Evolutionary conservation across 2,888 invertebrate genomes (phyloP).

Genomic region (Dolomedes plantarius): DNA sequence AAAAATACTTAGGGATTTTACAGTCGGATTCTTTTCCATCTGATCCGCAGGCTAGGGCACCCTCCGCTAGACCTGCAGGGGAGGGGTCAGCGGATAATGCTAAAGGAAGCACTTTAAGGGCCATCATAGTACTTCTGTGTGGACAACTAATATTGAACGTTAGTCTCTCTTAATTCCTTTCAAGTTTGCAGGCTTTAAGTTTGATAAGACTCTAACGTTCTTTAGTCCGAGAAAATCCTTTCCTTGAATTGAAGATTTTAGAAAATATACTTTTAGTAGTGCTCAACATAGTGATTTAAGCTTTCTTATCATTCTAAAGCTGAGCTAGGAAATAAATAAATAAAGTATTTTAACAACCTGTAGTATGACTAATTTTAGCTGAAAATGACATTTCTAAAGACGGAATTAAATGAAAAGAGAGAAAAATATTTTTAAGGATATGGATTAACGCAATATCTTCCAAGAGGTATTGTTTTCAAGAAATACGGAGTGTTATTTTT

Average conservation of each 20-base stretch:
- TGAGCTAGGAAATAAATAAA: not conserved
- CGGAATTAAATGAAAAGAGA: too few relatives aligned
- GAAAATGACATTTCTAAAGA: too few relatives aligned
- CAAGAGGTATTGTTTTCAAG: too few relatives aligned
- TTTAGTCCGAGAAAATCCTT: not conserved
- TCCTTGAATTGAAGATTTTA: not conserved
- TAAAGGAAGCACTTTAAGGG: conserved; percentile 36
- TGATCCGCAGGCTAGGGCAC: conserved; percentile 34
- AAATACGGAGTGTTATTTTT: too few relatives aligned
- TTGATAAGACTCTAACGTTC: not conserved
- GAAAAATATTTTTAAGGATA: too few relatives aligned
- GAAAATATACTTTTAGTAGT: conserved; percentile 8
- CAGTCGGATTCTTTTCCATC: conserved; percentile 20
- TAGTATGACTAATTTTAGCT: too few relatives aligned
- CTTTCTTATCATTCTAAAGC: not conserved
- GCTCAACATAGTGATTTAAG: not conserved
- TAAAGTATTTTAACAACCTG: not conserved
- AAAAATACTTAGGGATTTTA: conserved; percentile 56
- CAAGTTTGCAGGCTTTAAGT: not conserved
- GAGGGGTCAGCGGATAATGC: conserved; percentile 54
- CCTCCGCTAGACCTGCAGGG: not conserved
- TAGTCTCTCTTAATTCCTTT: conserved; percentile 1
- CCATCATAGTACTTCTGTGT: conserved; percentile 12
- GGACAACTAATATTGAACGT: conserved; percentile 18
- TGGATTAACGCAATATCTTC: too few relatives aligned